Percentiles rank a stretch among this genome's conserved stretches.
phyloP scores from a whole-genome alignment of 2,797 vertebrate genomes.

The Enteromius unitaeniatus region DNA sequence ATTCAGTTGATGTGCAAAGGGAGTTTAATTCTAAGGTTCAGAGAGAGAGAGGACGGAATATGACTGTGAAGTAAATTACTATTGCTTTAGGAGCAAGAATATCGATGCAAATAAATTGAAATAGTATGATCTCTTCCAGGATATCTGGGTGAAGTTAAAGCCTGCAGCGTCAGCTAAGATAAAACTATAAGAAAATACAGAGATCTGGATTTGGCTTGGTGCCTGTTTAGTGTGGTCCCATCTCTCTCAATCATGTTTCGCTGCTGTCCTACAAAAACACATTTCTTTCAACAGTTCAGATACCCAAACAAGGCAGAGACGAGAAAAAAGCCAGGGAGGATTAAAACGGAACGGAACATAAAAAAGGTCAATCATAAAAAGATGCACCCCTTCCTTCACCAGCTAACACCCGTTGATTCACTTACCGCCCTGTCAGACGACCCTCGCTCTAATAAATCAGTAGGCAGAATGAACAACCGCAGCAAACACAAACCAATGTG shows the following conservation, averaged over 20 bases:
- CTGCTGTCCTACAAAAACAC: constrained; percentile 19
- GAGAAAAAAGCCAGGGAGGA: not conserved
- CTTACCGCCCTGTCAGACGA: constrained; percentile 34
- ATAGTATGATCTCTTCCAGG: not conserved
- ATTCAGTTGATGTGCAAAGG: not conserved
- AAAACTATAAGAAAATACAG: constrained; percentile 16
- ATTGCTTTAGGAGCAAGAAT: not conserved
- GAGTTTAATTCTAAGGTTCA: not conserved
- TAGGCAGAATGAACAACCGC: constrained; percentile 18
- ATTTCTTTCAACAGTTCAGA: constrained; percentile 11
- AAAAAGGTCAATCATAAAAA: not conserved
- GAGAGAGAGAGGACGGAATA: not conserved
- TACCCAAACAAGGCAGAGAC: not conserved
- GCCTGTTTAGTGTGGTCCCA: constrained; percentile 6
- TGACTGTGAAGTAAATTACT: not conserved
- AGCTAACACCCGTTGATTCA: constrained; percentile 37
- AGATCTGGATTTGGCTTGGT: constrained; percentile 27
- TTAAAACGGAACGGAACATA: constrained; percentile 3
- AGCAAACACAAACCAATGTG: constrained; percentile 52
- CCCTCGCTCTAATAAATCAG: constrained; percentile 41
- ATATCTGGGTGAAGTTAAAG: constrained; percentile 8
- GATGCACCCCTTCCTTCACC: constrained; percentile 23
- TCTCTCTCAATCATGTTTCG: constrained; percentile 12
- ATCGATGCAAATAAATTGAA: not conserved
- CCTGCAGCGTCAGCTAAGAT: constrained; percentile 10